Evolutionary conservation across 1,140 invertebrate species (phyloP), one percentile per base, ranked within the genome.

Genomic region (Cyrtorhinus lividipennis): DNA sequence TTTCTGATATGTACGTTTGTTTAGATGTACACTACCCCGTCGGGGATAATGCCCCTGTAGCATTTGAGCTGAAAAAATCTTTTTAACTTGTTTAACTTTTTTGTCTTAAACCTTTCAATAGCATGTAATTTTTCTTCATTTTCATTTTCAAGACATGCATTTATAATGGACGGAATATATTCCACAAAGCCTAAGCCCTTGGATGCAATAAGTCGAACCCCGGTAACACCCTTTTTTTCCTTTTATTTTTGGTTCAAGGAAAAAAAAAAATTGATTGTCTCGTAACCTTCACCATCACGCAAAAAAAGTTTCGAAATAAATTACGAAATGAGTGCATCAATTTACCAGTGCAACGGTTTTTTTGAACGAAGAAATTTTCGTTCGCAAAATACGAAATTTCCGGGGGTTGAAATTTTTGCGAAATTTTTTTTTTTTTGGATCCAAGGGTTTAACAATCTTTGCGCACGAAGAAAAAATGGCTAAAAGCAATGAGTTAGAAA

Each of bases 1-100:
- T 61, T n/a, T n/a, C 63, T 66, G 66, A 66, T 67, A 65, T 65
- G 64, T 65, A 65, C 62, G 66, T 65, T 64, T 65, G 62, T 64
- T 59, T 59, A 65, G 66, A 67, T 65, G 62, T 61, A 45, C 62
- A 63, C 45, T 63, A 64, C 53, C 59, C 64, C 59, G 24, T 63
- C 53, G 61, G 48, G 61, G 59, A 64, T 63, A 61, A 62, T 61
- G 61, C 63, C 66, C 66, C 64, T 65, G 66, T 65, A 67, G 64
- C 66, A 59, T 64, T 67, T 67, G 66, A 67, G 66, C 66, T 65
- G 63, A 67, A 62, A 53, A 10, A 53, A 13, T 22, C 61, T 65
- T 61, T 48, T 61, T 45, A 63, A 62, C 60, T 59, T 62, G 45
- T 63, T 46, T 45, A 61, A 63, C 25, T 57, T 62, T 59, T 56